Percentiles rank a stretch among this genome's conserved stretches.
phyloP scores from a whole-genome alignment of 2,797 vertebrate species.

The Pelodytes ibericus region DNA sequence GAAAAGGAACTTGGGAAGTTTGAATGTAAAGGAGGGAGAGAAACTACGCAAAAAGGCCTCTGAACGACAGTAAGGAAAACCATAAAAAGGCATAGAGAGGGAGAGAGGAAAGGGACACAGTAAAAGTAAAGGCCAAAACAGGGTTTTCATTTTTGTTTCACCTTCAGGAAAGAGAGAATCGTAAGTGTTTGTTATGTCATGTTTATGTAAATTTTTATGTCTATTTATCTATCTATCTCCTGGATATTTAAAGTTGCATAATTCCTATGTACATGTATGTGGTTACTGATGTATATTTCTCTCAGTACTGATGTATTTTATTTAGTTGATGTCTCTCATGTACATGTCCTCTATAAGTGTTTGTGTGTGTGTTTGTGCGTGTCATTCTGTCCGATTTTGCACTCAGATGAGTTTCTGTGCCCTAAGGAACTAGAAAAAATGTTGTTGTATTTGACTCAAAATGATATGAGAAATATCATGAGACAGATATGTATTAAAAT shows the following conservation, averaged over 20 bases:
- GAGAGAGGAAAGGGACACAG: not conserved
- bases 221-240: not conserved
- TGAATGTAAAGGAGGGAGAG: not conserved
- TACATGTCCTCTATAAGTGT: no score
- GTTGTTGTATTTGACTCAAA: no score
- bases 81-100: not conserved
- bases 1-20: constrained; percentile 22
- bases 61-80: not conserved
- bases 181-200: constrained; percentile 23
- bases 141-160: not conserved
- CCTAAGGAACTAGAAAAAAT: no score
- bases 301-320: no score
- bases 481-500: no score
- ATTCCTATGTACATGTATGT: constrained; percentile 9
- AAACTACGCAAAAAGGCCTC: constrained; percentile 6
- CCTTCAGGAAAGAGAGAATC: constrained; percentile 2
- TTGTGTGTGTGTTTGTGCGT: no score
- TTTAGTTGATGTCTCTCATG: no score
- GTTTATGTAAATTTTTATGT: no score
- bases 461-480: no score
- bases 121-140: not conserved
- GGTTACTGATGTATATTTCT: no score
- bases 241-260: not conserved
- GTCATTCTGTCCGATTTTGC: no score
- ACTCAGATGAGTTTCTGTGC: no score